Percentiles rank a stretch among this genome's conserved stretches.
phyloP scores from a whole-genome alignment of 2,888 invertebrate genomes.

The Caenorhabditis sp. region DNA sequence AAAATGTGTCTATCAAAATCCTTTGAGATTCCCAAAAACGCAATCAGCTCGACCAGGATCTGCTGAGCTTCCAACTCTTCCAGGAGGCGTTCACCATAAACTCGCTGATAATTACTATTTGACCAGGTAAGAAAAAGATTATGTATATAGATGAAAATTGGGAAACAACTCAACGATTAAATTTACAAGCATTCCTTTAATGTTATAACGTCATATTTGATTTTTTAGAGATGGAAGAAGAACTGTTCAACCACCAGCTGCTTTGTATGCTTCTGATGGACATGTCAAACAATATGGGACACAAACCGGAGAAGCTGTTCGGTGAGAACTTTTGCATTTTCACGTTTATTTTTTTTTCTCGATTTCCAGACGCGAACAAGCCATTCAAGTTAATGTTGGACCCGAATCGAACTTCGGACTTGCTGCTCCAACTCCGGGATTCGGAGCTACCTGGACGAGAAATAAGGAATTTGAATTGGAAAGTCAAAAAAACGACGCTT shows the following conservation, averaged over 20 bases:
- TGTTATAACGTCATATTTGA: neutral
- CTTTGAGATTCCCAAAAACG: constrained; percentile 65
- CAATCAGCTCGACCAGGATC: constrained; percentile 79
- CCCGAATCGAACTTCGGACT: constrained; percentile 67
- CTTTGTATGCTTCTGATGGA: constrained; percentile 53
- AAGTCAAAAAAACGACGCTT: constrained; percentile 53
- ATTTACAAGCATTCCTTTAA: too few relatives aligned
- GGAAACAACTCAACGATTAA: too few relatives aligned
- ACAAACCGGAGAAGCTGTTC: constrained; percentile 15
- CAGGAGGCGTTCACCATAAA: constrained; percentile 83
- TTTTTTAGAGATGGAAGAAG: constrained; percentile 81
- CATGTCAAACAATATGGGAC: constrained; percentile 26
- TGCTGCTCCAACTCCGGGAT: constrained; percentile 66
- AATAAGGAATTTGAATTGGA: constrained; percentile 33
- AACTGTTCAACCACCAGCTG: constrained; percentile 79
- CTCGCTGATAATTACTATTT: constrained; percentile 85
- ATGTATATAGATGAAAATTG: too few relatives aligned
- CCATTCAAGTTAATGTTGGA: constrained; percentile 56
- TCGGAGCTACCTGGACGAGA: constrained; percentile 65
- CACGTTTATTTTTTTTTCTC: too few relatives aligned
- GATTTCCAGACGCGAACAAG: constrained; percentile 44
- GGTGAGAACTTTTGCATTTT: constrained; percentile 17
- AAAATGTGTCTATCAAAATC: constrained; percentile 60
- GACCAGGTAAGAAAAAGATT: constrained; percentile 37
- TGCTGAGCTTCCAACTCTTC: constrained; percentile 76